Evolutionary conservation across 53 echinoderm and acorn worm genomes (phyloP).

Genomic region (Hippasteria phrygiana): DNA sequence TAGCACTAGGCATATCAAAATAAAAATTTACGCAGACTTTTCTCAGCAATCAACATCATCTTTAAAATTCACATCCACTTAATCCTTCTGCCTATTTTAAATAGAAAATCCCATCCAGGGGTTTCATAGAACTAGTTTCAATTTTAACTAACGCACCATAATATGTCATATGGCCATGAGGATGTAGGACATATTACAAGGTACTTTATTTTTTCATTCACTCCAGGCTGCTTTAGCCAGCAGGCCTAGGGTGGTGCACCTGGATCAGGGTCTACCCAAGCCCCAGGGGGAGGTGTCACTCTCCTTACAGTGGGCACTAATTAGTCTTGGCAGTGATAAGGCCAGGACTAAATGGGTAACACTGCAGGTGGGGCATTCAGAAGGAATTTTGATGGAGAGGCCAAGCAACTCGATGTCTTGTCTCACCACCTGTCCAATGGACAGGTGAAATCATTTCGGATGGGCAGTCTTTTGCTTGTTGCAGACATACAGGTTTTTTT

Average conservation of each 20-base stretch:
- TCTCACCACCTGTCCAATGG: no score
- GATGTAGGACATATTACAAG: background rate
- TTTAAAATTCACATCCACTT: no score
- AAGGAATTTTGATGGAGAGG: background rate
- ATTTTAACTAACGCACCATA: background rate
- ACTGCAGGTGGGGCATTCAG: slow-evolving; percentile 3
- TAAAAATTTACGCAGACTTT: no score
- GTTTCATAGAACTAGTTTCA: background rate
- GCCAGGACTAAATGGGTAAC: background rate
- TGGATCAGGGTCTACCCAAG: background rate
- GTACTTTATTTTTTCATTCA: background rate
- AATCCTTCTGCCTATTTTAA: no score
- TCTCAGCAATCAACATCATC: no score
- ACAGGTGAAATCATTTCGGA: no score
- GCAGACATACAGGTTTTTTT: no score
- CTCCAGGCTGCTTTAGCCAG: background rate
- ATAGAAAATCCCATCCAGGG: no score
- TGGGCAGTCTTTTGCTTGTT: no score
- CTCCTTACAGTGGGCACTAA: slow-evolving; percentile 29
- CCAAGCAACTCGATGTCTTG: no score
- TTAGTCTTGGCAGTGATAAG: slow-evolving; percentile 38
- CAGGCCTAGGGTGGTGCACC: background rate
- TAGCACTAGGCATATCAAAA: no score
- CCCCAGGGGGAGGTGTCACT: slow-evolving; percentile 28
- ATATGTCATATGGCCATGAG: slow-evolving; percentile 4